Evolutionary conservation across 2,113 vertebrate species (phyloP), one percentile per base, ranked within the genome.

Genomic region (Odontophorus gujanensis): DNA sequence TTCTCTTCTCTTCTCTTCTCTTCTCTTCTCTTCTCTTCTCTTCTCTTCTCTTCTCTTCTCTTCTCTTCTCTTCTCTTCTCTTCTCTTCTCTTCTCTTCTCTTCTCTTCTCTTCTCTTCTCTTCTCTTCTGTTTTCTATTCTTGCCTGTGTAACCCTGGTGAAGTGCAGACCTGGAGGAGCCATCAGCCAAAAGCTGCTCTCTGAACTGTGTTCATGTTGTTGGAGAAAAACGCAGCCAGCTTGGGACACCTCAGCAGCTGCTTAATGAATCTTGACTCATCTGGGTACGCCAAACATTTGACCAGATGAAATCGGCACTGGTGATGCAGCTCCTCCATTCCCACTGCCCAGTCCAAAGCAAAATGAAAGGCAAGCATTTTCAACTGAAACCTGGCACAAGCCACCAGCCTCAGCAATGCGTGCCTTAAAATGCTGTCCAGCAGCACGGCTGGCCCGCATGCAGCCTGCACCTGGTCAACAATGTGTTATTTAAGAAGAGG

Each of bases 311-410:
- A 85, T 40, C 9, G 47, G 57, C 1, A 1, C 47, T 85, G 79
- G 50, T 53, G 79, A 79, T 91, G 92, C 36, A 65, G 86, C 55
- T 87, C 16, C 42, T 91, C 78, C 68, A 61, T 85, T 95, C 51
- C 38, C 65, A 72, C 38, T 78, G 79, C 75, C 81, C 59, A 63
- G 67, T 77, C 75, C 66, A 81, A 76, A 83, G 74, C 40, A 82
- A 85, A 97, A 85, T 78, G 36, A 96, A 96, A 96, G 79, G 51
- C 72, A 85, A 95, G 82, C 20, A 6, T 65, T 92, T 95, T 89
- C 1, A 7, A 57, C 75, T 12, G 36, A 94, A 97, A 94, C 57
- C 43, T 90, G 87, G 85, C 85, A 83, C 1, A 0, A 84, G 25
- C 47, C 57, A 65, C 47, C 73, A 66, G 55, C 45, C 61, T 91